phyloP scores from a whole-genome alignment of 2,113 vertebrate genomes.

The Corvus cornix region DNA sequence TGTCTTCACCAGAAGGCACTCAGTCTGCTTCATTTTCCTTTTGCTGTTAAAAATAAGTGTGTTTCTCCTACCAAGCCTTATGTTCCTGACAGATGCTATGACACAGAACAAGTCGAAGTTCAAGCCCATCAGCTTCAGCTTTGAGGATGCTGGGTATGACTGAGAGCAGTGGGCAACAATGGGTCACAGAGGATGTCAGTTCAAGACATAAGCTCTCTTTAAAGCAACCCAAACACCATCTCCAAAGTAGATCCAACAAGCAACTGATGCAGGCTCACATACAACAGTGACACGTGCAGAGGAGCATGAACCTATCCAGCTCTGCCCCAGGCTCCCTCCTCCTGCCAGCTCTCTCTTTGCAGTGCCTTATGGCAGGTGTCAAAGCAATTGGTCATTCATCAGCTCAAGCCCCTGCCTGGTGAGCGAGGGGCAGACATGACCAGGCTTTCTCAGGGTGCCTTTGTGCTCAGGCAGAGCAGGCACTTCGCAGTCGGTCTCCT shows the following conservation, averaged over 20 bases:
- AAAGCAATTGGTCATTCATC: slow-evolving; percentile 8
- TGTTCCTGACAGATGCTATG: background rate
- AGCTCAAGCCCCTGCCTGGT: background rate
- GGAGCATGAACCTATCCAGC: background rate
- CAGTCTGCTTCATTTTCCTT: background rate
- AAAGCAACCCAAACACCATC: background rate
- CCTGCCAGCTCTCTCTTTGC: background rate
- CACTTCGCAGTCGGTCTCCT: background rate
- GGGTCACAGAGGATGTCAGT: background rate
- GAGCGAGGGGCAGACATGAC: accelerated
- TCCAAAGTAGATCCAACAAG: background rate
- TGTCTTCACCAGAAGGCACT: background rate
- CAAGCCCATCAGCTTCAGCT: background rate
- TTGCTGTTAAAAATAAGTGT: background rate
- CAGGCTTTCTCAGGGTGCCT: slow-evolving; percentile 6
- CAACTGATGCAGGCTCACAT: background rate
- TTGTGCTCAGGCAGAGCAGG: background rate
- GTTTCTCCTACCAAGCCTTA: background rate
- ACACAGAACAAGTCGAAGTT: background rate
- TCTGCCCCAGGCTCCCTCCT: background rate
- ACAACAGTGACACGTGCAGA: background rate
- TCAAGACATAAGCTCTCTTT: background rate
- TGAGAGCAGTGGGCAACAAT: background rate
- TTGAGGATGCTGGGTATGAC: background rate
- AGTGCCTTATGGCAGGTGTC: slow-evolving; percentile 17